Evolutionary conservation across 2,113 vertebrate species (phyloP).

Genomic region (Pogonocichla stellata): DNA sequence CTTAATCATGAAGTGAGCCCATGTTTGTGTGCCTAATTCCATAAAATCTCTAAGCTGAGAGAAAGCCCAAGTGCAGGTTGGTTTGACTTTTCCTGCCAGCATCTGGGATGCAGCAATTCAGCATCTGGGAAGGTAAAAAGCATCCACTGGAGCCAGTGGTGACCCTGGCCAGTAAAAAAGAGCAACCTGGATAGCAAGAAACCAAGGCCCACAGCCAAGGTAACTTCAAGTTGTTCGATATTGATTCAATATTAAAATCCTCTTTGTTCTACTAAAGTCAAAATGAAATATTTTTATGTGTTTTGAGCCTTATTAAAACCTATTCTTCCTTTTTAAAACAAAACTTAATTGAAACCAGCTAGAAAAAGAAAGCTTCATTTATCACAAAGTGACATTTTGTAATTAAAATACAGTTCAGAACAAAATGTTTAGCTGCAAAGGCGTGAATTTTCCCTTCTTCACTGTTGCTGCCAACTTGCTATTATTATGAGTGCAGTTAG

Average conservation of each 20-base stretch:
- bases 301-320: constrained; percentile 30
- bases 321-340: constrained; percentile 8
- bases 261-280: not conserved
- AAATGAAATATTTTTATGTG: constrained; percentile 5
- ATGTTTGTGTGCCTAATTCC: not conserved
- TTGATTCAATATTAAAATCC: not conserved
- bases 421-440: constrained; percentile 30
- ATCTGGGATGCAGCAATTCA: not conserved
- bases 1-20: not conserved
- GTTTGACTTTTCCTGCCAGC: not conserved
- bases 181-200: not conserved
- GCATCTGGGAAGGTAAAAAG: not conserved
- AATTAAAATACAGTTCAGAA: constrained; percentile 49
- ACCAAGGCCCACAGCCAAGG: not conserved
- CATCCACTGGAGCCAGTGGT: not conserved
- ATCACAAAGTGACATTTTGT: constrained; percentile 13
- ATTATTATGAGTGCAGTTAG: not conserved
- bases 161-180: not conserved
- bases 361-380: not conserved
- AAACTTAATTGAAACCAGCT: constrained; percentile 26
- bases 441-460: not conserved
- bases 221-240: not conserved
- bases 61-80: not conserved
- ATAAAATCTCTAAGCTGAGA: not conserved
- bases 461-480: not conserved